These are phyloP conservation scores for Drosophila bunnanda DNA, from an alignment of 2,888 invertebrate genomes.

Conservation along the genomic window DNA sequence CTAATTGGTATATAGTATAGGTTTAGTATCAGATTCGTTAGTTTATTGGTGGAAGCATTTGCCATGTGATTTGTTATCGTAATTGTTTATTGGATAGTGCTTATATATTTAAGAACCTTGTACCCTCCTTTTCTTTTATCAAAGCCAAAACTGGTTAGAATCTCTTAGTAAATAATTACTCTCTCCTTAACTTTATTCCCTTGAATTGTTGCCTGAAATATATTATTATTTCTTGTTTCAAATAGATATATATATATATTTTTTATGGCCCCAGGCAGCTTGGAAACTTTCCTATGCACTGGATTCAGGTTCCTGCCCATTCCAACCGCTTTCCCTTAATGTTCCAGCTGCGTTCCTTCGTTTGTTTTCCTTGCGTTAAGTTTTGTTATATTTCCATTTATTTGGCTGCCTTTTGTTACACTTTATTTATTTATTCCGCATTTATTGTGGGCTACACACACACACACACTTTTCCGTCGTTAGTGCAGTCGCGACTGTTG, in stretches of 20 bases:
- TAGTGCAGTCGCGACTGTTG: constrained; percentile 77
- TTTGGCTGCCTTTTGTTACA: constrained; percentile 78
- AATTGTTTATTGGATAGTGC: constrained; percentile 6
- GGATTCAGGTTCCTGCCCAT: constrained; percentile 25
- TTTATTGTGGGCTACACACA: constrained; percentile 71
- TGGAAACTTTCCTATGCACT: constrained; percentile 11
- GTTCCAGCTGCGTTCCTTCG: constrained; percentile 55
- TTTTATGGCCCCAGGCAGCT: not conserved
- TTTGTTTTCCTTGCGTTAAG: constrained; percentile 65
- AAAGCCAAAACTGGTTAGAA: not conserved
- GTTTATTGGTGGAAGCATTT: constrained; percentile 15
- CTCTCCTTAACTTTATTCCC: no score
- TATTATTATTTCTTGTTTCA: not conserved
- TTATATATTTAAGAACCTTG: constrained; percentile 16
- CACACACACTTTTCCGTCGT: constrained; percentile 56
- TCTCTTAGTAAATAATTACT: not conserved
- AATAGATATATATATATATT: not conserved
- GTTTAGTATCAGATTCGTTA: constrained; percentile 25
- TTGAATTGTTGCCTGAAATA: not conserved
- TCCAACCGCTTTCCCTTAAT: constrained; percentile 15
- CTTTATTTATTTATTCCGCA: constrained; percentile 79
- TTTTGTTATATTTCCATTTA: constrained; percentile 76
- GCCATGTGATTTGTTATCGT: constrained; percentile 39
- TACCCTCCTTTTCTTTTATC: not conserved
- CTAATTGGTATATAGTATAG: constrained; percentile 31